These are phyloP conservation scores for Erebia epiphron DNA, from an alignment of 2,888 invertebrate genomes.

Conservation along the genomic window DNA sequence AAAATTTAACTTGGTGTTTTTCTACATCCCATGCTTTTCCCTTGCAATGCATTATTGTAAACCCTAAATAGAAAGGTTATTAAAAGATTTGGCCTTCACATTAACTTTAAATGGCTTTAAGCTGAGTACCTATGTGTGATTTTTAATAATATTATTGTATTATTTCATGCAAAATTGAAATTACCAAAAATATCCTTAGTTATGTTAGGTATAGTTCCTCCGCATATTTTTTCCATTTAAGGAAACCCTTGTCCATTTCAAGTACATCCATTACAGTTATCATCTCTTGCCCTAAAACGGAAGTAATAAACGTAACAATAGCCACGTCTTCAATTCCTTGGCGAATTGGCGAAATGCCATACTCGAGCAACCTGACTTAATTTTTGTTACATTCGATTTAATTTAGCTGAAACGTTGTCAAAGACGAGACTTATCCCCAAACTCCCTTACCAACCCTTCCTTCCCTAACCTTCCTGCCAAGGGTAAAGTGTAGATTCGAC, in stretches of 20 bases:
- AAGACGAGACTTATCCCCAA: too few species aligned
- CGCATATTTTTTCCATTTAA: not conserved
- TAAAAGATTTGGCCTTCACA: too few species aligned
- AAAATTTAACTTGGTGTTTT: too few species aligned
- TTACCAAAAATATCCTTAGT: not conserved
- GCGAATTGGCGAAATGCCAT: slow-evolving; percentile 33
- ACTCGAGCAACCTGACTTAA: slow-evolving; percentile 23
- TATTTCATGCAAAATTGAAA: not conserved
- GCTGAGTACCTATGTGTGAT: too few species aligned
- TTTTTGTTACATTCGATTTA: slow-evolving; percentile 33
- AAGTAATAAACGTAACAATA: slow-evolving; percentile 28
- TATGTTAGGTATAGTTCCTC: not conserved
- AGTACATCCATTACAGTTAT: slow-evolving; percentile 22
- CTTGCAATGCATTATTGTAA: too few species aligned
- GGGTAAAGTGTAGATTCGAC: too few species aligned
- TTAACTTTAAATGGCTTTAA: too few species aligned
- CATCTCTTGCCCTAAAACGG: slow-evolving; percentile 21
- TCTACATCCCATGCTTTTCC: too few species aligned
- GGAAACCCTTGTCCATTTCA: slow-evolving; percentile 11
- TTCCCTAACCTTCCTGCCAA: too few species aligned
- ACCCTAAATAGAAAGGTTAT: too few species aligned
- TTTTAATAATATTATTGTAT: too few species aligned
- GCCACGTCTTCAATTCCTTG: slow-evolving; percentile 29
- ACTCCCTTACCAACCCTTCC: too few species aligned
- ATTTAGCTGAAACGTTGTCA: not conserved